A percentile compares a stretch with the other conserved stretches of the same genome.
phyloP scores from a whole-genome alignment of 1,140 invertebrate species.

The Solenopsis fugax region DNA sequence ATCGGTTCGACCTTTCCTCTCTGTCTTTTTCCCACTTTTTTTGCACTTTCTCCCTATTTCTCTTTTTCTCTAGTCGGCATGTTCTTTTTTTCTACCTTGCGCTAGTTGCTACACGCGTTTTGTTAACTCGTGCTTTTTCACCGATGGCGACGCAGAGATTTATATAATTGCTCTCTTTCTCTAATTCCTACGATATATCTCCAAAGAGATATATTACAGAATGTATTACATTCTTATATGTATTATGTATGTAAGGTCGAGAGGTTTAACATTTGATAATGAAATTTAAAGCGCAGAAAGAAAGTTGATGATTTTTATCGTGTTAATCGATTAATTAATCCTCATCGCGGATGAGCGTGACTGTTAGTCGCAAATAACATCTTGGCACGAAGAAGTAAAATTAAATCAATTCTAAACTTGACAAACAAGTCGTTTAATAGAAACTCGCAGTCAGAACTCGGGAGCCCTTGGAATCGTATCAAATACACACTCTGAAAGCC shows the following conservation, averaged over 20 bases:
- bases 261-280: neutral
- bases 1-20: constrained; percentile 21
- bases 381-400: neutral
- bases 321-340: constrained; percentile 28
- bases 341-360: neutral
- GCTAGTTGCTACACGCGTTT: constrained; percentile 51
- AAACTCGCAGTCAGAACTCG: constrained; percentile 21
- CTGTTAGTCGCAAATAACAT: neutral
- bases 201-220: neutral
- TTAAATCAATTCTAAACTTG: constrained; percentile 42
- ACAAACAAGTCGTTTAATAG: constrained; percentile 43
- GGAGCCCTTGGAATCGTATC: constrained; percentile 22
- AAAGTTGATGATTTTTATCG: neutral
- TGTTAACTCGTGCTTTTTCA: constrained; percentile 77
- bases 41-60: constrained; percentile 48
- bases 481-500: constrained; percentile 21
- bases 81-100: constrained; percentile 11
- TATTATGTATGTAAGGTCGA: neutral
- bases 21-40: constrained; percentile 10
- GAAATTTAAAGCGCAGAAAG: neutral
- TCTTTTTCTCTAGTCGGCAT: neutral
- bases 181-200: neutral
- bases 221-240: no score
- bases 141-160: neutral
- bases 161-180: neutral